Percentiles rank a stretch among this genome's conserved stretches.
Conservation (phyloP, 92 coral and sea anemone genomes). For the Heliopora coerulea region DNA sequence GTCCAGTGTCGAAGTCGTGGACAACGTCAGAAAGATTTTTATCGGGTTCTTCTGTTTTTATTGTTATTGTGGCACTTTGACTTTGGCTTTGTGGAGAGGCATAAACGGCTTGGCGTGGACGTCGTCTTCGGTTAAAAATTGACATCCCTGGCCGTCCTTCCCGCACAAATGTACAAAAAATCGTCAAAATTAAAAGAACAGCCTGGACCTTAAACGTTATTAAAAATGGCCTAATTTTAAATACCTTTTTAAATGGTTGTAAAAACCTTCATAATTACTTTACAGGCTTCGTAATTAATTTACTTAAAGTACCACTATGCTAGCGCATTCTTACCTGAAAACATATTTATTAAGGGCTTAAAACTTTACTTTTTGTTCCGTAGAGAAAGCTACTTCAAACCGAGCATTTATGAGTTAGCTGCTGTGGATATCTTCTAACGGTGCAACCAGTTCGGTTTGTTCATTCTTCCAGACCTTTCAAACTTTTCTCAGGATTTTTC, state of each 20-base stretch:
- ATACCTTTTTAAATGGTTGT: background rate
- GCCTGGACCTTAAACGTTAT: background rate
- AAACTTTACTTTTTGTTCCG: background rate
- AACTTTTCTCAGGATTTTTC: conserved; percentile 28
- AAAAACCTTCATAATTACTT: too few relatives aligned
- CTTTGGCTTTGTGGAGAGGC: conserved; percentile 38
- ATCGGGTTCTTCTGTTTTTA: conserved; percentile 21
- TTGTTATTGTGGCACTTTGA: background rate
- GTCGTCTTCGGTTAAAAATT: conserved; percentile 41
- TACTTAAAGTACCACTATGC: too few relatives aligned
- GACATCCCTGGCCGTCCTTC: conserved; percentile 36
- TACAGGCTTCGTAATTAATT: too few relatives aligned
- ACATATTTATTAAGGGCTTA: background rate
- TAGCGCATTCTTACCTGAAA: conserved; percentile 32
- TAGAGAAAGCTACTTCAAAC: background rate
- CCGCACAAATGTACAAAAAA: background rate
- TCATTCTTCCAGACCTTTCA: background rate
- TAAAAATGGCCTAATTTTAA: background rate
- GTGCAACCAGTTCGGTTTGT: background rate
- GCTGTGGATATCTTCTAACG: background rate
- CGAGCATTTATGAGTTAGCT: too few relatives aligned
- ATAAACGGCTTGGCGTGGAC: conserved; percentile 40
- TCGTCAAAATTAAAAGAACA: background rate
- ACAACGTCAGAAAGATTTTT: conserved; percentile 20
- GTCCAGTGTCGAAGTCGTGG: conserved; percentile 29